Evolutionary conservation across 2,113 vertebrate genomes (phyloP), one percentile per base, ranked within the genome.

Genomic region (Tiliqua scincoides): DNA sequence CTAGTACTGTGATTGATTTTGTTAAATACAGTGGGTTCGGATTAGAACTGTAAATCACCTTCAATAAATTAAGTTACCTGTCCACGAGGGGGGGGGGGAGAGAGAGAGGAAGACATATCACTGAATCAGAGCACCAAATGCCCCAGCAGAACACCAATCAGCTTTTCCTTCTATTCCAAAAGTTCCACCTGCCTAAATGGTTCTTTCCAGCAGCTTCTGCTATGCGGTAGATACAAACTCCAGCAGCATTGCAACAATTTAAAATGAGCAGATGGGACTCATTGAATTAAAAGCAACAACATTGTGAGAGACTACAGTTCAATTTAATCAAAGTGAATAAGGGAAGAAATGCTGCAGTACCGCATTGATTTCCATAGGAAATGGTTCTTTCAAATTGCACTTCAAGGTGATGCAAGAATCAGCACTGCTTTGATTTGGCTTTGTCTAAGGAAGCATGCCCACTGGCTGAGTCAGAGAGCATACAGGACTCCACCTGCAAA

Each of bases 21-120:
- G 17, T 37, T 74, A 27, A 54, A 54, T 35, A 10, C 85, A 73
- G n/a, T 63, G 65, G 14, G 52, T 65, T 52, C 78, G 1, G 32
- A 67, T 86, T 85, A 75, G 61, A 77, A 88, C 83, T 86, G 89
- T 86, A 75, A 81, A 75, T 40, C 21, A 74, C 71, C 25, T 63
- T 48, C 37, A 48, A 35, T 83, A 83, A 74, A 83, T 84, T 84
- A 63, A 84, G 59, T 62, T 43, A 84, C 85, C 85, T 84, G 37
- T 9, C 40, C 0, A 0, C 63, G 52, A 78, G n/a, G n/a, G n/a
- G n/a, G n/a, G n/a, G n/a, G n/a, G n/a, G n/a, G n/a, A n/a, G n/a
- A n/a, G 84, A 91, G 25, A 75, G 84, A 54, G 80, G 30, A 80
- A 63, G 77, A 90, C 8, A 9, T 87, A 18, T 82, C 0, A 5